A percentile compares a stretch with the other conserved stretches of the same genome.
These are phyloP conservation scores for Chlorocebus sabaeus DNA, from an alignment of 2,113 vertebrate genomes.

Conservation along the genomic window DNA sequence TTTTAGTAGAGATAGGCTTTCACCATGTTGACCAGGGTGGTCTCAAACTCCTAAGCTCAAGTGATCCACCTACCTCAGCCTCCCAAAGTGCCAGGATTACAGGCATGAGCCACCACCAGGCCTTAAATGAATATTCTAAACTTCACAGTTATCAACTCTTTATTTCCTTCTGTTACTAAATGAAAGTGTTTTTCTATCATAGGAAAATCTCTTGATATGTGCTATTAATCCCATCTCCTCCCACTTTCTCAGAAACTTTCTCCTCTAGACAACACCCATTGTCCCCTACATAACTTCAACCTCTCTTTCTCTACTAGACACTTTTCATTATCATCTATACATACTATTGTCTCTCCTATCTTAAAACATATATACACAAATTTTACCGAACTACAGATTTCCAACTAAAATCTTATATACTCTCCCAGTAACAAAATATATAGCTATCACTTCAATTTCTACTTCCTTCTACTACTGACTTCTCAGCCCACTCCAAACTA, in stretches of 20 bases:
- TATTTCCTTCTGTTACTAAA: background rate
- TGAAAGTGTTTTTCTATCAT: background rate
- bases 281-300: background rate
- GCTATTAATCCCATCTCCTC: background rate
- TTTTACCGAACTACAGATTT: background rate
- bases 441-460: background rate
- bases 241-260: background rate
- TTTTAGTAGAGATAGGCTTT: too few relatives aligned
- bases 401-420: background rate
- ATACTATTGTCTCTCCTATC: background rate
- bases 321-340: background rate
- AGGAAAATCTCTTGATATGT: background rate
- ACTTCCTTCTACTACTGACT: background rate
- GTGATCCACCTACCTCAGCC: too few relatives aligned
- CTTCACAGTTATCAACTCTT: background rate
- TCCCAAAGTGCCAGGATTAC: too few relatives aligned
- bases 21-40: too few relatives aligned
- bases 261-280: background rate
- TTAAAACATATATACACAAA: background rate
- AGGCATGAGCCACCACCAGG: too few relatives aligned
- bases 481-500: background rate
- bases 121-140: constrained; percentile 7
- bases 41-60: too few relatives aligned
- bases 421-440: constrained; percentile 4
- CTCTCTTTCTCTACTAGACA: background rate